Evolutionary conservation across 2,888 invertebrate species (phyloP).

Genomic region (Nematopogon swammerdamellus): DNA sequence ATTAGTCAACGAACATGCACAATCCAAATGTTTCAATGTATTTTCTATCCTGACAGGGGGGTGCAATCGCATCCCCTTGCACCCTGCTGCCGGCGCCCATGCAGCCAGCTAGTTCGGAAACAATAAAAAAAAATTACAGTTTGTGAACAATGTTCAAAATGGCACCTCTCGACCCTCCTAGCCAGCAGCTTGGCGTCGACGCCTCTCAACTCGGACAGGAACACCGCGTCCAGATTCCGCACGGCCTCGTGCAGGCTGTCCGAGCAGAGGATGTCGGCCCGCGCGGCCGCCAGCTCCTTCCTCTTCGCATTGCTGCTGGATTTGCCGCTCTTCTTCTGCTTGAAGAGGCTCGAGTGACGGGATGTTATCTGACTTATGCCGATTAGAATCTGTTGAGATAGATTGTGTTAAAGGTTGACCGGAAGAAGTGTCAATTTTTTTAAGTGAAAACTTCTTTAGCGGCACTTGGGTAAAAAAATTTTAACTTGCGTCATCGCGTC

Average conservation of each 20-base stretch:
- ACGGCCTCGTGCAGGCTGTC: slow-evolving; percentile 38
- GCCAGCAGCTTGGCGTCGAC: slow-evolving; percentile 27
- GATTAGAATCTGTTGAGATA: slow-evolving; percentile 50
- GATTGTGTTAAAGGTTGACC: slow-evolving; percentile 27
- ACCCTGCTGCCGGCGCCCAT: too few species aligned
- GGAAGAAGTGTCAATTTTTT: slow-evolving; percentile 24
- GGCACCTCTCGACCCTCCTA: background rate
- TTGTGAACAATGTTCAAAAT: too few species aligned
- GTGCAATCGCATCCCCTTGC: too few species aligned
- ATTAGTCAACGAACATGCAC: too few species aligned
- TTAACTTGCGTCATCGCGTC: too few species aligned
- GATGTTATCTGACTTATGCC: slow-evolving; percentile 49
- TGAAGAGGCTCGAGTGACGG: slow-evolving; percentile 41
- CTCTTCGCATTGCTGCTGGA: slow-evolving; percentile 32
- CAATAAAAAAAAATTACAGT: too few species aligned
- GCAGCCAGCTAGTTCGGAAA: too few species aligned
- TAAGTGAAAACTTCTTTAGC: too few species aligned
- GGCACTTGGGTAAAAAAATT: too few species aligned
- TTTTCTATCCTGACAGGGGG: too few species aligned
- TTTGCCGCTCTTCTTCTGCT: slow-evolving; percentile 33
- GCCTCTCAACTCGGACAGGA: slow-evolving; percentile 31
- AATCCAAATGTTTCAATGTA: too few species aligned
- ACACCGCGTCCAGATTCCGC: slow-evolving; percentile 43
- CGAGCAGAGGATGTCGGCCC: slow-evolving; percentile 35
- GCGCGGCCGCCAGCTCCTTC: slow-evolving; percentile 22